Percentiles rank a stretch among this genome's conserved stretches.
phyloP scores from a whole-genome alignment of 2,113 vertebrate genomes.

The Ochotona princeps region DNA sequence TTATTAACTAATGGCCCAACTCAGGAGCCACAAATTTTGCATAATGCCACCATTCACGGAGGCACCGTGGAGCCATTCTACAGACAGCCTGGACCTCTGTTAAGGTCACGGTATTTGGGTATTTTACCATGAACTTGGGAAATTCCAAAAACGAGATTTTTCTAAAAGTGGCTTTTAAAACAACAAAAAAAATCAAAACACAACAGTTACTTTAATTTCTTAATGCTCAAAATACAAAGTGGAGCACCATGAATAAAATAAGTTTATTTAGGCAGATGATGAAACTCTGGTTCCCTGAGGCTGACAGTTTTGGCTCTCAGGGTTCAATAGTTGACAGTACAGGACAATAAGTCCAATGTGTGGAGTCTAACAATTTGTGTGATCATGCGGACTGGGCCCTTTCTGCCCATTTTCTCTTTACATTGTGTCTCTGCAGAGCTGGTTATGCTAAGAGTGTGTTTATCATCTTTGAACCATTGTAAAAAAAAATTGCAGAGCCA shows the following conservation, averaged over 20 bases:
- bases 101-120: slow-evolving; percentile 25
- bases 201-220: slow-evolving; percentile 9
- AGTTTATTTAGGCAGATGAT: slow-evolving; percentile 8
- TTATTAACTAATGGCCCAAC: slow-evolving; percentile 17
- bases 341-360: not conserved
- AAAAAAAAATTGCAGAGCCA: not conserved
- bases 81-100: not conserved
- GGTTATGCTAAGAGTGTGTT: not conserved
- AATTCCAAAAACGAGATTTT: slow-evolving; percentile 62
- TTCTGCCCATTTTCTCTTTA: not conserved
- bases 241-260: not conserved
- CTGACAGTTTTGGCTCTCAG: not conserved
- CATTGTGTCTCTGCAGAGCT: not conserved
- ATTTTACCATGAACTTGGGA: slow-evolving; percentile 60
- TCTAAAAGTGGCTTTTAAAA: not conserved
- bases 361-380: not conserved
- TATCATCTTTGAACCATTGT: not conserved
- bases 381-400: not conserved
- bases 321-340: not conserved
- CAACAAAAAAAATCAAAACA: not conserved
- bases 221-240: slow-evolving; percentile 1
- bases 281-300: not conserved
- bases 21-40: not conserved
- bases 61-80: not conserved
- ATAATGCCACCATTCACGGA: not conserved